phyloP scores from a whole-genome alignment of 1,140 invertebrate genomes.

The Phocides pigmalion region DNA sequence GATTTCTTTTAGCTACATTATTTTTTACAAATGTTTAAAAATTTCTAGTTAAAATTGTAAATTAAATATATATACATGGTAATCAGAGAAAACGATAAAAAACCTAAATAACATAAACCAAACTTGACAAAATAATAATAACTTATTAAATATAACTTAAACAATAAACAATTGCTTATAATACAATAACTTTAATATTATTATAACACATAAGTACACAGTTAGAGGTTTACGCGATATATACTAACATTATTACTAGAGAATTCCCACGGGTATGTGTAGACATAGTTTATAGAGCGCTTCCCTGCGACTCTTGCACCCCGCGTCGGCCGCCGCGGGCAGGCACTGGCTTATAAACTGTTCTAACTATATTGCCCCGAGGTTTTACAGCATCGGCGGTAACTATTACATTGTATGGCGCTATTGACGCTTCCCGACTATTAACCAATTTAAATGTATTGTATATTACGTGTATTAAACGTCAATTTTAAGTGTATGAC shows the following conservation, averaged over 20 bases:
- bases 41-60: too few species aligned
- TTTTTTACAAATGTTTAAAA: too few species aligned
- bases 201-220: conserved; percentile 17
- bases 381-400: conserved; percentile 11
- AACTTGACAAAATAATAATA: too few species aligned
- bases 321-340: conserved; percentile 4
- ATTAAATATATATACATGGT: too few species aligned
- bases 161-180: too few species aligned
- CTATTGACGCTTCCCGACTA: conserved; percentile 9
- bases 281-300: neutral
- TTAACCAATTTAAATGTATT: neutral
- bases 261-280: conserved; percentile 20
- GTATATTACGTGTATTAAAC: conserved; percentile 6
- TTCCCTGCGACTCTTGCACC: conserved; percentile 9
- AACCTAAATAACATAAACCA: too few species aligned
- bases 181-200: too few species aligned
- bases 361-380: conserved; percentile 12
- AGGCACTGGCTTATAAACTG: conserved; percentile 18
- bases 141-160: too few species aligned
- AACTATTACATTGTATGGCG: conserved; percentile 12
- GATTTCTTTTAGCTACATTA: too few species aligned
- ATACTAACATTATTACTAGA: conserved; percentile 25
- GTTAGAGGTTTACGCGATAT: conserved; percentile 28
- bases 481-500: neutral
- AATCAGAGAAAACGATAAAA: too few species aligned